These are phyloP conservation scores for Acleris holmiana DNA, from an alignment of 2,888 invertebrate genomes.

Conservation along the genomic window DNA sequence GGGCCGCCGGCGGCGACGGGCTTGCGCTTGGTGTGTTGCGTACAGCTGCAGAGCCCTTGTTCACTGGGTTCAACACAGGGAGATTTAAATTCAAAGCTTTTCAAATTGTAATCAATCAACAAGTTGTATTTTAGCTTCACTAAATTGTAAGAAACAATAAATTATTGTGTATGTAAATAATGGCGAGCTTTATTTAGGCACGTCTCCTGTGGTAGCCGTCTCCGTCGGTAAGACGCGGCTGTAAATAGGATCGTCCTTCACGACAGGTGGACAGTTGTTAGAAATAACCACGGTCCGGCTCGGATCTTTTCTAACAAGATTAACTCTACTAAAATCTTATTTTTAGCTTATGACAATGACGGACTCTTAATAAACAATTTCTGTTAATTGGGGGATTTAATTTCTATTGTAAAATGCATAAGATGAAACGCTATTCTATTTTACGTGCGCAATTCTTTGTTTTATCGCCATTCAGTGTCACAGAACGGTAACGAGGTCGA, in stretches of 20 bases:
- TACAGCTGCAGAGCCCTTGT: constrained; percentile 72
- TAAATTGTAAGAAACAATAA: constrained; percentile 85
- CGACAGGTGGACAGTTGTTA: constrained; percentile 32
- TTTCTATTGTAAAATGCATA: neutral
- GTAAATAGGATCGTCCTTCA: constrained; percentile 41
- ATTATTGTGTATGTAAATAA: constrained; percentile 85
- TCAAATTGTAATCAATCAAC: constrained; percentile 81
- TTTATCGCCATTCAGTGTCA: constrained; percentile 20
- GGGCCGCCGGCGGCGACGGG: constrained; percentile 39
- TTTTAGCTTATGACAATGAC: no score
- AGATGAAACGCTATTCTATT: neutral
- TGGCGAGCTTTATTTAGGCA: constrained; percentile 80
- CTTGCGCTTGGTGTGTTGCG: constrained; percentile 70
- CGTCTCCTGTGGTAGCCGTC: constrained; percentile 54
- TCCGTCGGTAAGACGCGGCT: constrained; percentile 48
- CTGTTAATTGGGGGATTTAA: no score
- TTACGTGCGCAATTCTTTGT: constrained; percentile 3
- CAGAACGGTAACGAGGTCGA: constrained; percentile 34
- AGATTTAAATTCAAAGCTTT: constrained; percentile 78
- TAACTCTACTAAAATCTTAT: constrained; percentile 7
- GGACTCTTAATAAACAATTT: no score
- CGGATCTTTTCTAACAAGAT: constrained; percentile 20
- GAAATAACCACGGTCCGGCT: constrained; percentile 23
- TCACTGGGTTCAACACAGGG: constrained; percentile 75
- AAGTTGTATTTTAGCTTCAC: constrained; percentile 83